Evolutionary conservation across 2,888 invertebrate genomes (phyloP).

Genomic region (Cataglyphis cursor): DNA sequence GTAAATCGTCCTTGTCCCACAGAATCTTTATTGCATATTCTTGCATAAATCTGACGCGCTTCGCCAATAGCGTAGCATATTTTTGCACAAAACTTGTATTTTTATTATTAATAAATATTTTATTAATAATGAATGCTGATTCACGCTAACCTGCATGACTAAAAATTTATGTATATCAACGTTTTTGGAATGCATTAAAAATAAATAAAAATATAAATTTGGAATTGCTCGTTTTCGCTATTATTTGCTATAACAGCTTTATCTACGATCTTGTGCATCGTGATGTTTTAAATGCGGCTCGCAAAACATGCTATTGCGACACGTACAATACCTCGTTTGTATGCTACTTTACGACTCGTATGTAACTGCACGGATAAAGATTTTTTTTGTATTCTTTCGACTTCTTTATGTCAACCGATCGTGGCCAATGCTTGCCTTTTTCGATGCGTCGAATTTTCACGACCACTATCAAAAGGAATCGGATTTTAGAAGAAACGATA

Average conservation of each 20-base stretch:
- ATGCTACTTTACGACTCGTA: slow-evolving; percentile 16
- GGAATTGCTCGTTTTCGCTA: not conserved
- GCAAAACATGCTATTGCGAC: slow-evolving; percentile 11
- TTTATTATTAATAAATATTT: not conserved
- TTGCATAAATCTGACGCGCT: slow-evolving; percentile 22
- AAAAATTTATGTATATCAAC: not conserved
- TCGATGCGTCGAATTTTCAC: not conserved
- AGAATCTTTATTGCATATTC: slow-evolving; percentile 26
- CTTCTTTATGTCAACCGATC: not conserved
- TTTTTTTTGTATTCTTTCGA: slow-evolving; percentile 3
- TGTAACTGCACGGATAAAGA: slow-evolving; percentile 5
- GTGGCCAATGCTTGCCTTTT: not conserved
- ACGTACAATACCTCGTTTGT: not conserved
- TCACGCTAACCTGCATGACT: not conserved
- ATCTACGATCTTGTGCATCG: not conserved
- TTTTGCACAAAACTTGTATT: not conserved
- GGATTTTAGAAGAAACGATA: not conserved
- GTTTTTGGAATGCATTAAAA: not conserved
- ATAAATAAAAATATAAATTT: slow-evolving; percentile 7
- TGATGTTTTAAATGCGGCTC: not conserved
- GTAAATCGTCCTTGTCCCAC: slow-evolving; percentile 30
- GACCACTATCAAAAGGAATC: not conserved
- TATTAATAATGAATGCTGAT: slow-evolving; percentile 8
- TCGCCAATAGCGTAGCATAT: not conserved
- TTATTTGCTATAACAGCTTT: not conserved